phyloP scores from a whole-genome alignment of 1,140 invertebrate genomes.

The Cryptotermes secundus region DNA sequence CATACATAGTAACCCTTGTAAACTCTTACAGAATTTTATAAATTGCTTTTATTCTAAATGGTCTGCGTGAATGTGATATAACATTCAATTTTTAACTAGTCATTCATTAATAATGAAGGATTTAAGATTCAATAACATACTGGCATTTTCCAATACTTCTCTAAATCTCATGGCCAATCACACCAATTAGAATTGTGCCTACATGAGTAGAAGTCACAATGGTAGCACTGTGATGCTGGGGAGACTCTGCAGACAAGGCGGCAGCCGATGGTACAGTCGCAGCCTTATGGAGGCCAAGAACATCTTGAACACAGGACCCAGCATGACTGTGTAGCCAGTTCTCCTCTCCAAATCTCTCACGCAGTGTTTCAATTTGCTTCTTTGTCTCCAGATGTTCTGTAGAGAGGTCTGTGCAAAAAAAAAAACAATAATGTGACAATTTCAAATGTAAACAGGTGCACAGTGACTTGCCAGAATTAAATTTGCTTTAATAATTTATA shows the following conservation, averaged over 20 bases:
- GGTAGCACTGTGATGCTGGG: not conserved
- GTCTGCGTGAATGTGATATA: too few species aligned
- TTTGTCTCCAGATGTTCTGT: slow-evolving; percentile 59
- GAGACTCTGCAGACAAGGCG: not conserved
- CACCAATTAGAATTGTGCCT: not conserved
- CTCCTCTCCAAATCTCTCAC: slow-evolving; percentile 57
- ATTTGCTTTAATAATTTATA: too few species aligned
- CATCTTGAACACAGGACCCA: slow-evolving; percentile 54
- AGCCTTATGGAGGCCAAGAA: slow-evolving; percentile 51
- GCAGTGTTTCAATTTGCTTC: slow-evolving; percentile 57
- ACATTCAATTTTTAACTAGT: too few species aligned
- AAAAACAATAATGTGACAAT: not conserved
- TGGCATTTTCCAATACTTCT: too few species aligned
- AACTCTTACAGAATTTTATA: too few species aligned
- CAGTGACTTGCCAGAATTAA: too few species aligned
- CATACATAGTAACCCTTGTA: too few species aligned
- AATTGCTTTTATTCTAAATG: too few species aligned
- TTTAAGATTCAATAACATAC: too few species aligned
- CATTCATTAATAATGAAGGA: too few species aligned
- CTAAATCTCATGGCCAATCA: too few species aligned
- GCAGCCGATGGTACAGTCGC: not conserved
- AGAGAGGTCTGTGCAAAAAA: slow-evolving; percentile 42
- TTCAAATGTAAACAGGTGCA: not conserved
- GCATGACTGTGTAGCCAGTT: slow-evolving; percentile 59
- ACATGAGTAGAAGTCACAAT: not conserved